These are phyloP conservation scores for Plotosus lineatus DNA, from an alignment of 2,113 vertebrate genomes.

Conservation along the genomic window DNA sequence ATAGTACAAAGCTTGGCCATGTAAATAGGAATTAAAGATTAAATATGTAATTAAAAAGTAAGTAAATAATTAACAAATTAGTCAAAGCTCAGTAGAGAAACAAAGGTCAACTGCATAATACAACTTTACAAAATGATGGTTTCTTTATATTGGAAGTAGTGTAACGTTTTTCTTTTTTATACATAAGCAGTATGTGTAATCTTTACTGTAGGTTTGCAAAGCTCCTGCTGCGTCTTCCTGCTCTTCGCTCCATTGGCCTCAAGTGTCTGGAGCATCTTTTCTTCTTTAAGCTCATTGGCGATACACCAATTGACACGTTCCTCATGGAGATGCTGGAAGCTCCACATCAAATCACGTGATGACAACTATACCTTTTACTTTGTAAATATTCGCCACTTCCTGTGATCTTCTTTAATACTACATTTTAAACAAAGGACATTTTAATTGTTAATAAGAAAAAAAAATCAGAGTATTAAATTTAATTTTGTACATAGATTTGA, in stretches of 20 bases:
- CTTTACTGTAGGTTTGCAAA: constrained; percentile 77
- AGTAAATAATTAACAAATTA: not conserved
- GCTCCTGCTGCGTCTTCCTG: constrained; percentile 78
- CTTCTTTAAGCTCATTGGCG: constrained; percentile 86
- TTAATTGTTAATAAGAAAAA: not conserved
- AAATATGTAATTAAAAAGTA: not conserved
- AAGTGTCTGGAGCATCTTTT: constrained; percentile 86
- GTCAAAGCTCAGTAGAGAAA: too few species aligned
- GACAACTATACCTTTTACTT: not conserved
- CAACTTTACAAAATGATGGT: not conserved
- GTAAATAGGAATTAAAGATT: not conserved
- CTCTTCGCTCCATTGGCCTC: constrained; percentile 79
- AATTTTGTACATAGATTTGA: constrained; percentile 32
- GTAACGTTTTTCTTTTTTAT: not conserved
- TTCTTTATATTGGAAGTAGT: not conserved
- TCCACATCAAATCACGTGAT: constrained; percentile 81
- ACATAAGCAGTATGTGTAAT: not conserved
- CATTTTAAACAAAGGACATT: constrained; percentile 39
- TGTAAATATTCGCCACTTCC: constrained; percentile 47
- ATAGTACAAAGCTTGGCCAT: not conserved
- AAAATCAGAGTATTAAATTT: constrained; percentile 32
- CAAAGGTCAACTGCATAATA: not conserved
- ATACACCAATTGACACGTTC: constrained; percentile 85
- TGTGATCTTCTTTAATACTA: constrained; percentile 51
- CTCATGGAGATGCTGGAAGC: constrained; percentile 88